Evolutionary conservation across 2,888 invertebrate genomes (phyloP).

Genomic region (Melanotus villosus): DNA sequence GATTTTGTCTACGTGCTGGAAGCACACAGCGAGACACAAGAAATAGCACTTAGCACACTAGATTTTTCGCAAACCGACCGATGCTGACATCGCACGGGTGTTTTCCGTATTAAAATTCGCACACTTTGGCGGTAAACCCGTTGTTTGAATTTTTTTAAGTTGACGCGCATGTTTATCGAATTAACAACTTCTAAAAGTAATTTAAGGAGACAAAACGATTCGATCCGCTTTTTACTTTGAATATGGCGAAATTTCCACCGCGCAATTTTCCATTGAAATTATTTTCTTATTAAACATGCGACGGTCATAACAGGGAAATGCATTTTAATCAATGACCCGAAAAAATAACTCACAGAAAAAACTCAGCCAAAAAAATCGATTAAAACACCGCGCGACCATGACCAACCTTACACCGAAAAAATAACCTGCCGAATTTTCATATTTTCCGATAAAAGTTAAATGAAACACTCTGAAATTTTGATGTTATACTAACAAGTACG

Average conservation of each 20-base stretch:
- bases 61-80: slow-evolving; percentile 45
- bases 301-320: slow-evolving; percentile 25
- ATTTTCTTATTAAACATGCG: neutral
- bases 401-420: slow-evolving; percentile 18
- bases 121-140: slow-evolving; percentile 33
- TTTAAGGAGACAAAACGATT: too few relatives aligned
- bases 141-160: slow-evolving; percentile 1
- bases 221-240: too few relatives aligned
- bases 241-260: too few relatives aligned
- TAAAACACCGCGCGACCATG: slow-evolving; percentile 22
- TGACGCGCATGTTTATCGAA: neutral
- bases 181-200: neutral
- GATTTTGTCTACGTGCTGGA: slow-evolving; percentile 35
- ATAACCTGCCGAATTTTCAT: neutral
- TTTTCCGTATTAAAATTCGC: slow-evolving; percentile 42
- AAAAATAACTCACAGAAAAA: neutral
- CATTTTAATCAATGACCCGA: slow-evolving; percentile 18
- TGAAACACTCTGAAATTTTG: slow-evolving; percentile 13
- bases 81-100: slow-evolving; percentile 38
- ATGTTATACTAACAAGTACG: too few relatives aligned
- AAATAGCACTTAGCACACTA: slow-evolving; percentile 39
- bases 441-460: slow-evolving; percentile 24
- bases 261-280: neutral
- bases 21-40: slow-evolving; percentile 36
- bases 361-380: slow-evolving; percentile 39